Evolutionary conservation across 2,113 vertebrate species (phyloP).

Genomic region (Cyanoderma ruficeps): DNA sequence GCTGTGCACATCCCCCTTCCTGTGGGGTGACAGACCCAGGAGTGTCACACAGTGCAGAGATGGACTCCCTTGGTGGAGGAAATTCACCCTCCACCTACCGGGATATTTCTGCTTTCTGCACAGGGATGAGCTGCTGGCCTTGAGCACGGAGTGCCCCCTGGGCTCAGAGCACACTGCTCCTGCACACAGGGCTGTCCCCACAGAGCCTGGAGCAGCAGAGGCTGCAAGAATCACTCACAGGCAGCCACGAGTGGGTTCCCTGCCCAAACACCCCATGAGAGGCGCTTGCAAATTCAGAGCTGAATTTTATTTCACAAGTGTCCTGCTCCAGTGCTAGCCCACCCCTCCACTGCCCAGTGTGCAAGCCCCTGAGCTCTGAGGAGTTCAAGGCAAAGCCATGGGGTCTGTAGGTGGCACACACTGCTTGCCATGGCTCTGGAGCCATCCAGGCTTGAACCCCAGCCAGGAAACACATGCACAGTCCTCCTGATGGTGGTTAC

Average conservation of each 20-base stretch:
- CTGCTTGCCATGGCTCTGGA: background rate
- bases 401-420: accelerated
- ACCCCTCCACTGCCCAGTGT: background rate
- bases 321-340: background rate
- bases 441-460: background rate
- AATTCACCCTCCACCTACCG: background rate
- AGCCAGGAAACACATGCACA: background rate
- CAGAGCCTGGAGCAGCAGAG: background rate
- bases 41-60: background rate
- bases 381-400: accelerated
- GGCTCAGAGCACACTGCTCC: background rate
- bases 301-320: background rate
- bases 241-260: background rate
- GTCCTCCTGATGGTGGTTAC: background rate
- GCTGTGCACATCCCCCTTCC: accelerated
- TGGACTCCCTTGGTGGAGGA: background rate
- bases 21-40: background rate
- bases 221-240: background rate
- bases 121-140: background rate
- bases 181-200: background rate
- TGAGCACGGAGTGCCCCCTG: background rate
- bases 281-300: background rate
- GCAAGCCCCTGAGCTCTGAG: background rate
- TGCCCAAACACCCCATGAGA: background rate
- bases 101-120: background rate